A percentile compares a stretch with the other conserved stretches of the same genome.
Evolutionary conservation across 2,888 invertebrate species (phyloP).

Genomic region (Melipona beecheii): DNA sequence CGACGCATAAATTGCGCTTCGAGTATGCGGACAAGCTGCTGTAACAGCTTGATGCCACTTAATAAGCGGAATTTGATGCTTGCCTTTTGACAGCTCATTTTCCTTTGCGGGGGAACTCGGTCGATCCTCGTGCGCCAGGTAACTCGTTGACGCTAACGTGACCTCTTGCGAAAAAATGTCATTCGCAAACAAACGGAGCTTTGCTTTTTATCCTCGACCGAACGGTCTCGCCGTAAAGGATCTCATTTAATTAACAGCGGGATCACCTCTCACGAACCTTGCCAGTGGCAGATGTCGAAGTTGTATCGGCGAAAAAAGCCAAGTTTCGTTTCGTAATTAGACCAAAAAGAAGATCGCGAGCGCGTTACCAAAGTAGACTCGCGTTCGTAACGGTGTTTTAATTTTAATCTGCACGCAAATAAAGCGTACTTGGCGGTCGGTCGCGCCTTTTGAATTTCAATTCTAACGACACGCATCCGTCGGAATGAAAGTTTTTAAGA

Average conservation of each 20-base stretch:
- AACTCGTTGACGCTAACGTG: background rate
- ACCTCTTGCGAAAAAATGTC: background rate
- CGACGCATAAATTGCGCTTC: background rate
- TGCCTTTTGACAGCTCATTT: constrained; percentile 1
- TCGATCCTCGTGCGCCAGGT: background rate
- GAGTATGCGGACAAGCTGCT: constrained; percentile 1
- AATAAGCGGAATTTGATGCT: constrained; percentile 30
- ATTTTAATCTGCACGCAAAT: background rate
- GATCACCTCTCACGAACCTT: background rate
- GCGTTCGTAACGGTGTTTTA: background rate
- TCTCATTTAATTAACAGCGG: constrained; percentile 33
- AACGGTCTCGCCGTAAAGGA: background rate
- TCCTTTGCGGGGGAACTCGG: background rate
- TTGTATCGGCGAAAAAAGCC: too few species aligned
- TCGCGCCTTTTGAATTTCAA: background rate
- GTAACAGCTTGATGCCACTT: constrained; percentile 23
- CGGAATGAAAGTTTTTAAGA: background rate
- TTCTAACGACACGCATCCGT: background rate
- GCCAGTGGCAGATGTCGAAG: too few species aligned
- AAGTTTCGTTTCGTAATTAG: too few species aligned
- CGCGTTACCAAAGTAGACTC: background rate
- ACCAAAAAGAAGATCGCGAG: background rate
- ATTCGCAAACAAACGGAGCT: background rate
- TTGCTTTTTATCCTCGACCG: background rate
- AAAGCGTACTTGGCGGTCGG: background rate